Evolutionary conservation across 1,140 invertebrate genomes (phyloP), one percentile per base, ranked within the genome.

Genomic region (Chionoecetes opilio): DNA sequence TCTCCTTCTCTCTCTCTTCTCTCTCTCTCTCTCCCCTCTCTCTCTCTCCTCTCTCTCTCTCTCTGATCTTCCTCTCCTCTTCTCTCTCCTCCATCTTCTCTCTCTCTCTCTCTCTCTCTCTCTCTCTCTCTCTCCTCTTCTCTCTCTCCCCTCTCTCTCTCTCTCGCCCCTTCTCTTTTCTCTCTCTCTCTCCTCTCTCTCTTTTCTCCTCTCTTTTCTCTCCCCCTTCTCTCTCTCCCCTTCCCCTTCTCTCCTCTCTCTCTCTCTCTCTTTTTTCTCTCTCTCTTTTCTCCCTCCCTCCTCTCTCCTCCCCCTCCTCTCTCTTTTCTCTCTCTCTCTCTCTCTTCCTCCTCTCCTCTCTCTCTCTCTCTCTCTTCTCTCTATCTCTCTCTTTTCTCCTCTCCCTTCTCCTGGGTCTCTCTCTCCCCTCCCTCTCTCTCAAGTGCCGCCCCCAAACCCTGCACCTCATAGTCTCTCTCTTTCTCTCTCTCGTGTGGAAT

Each of bases 341-440:
- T 21, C 32, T 32, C 11, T 29, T 31, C 6, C 41, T 34, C 38
- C 35, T 82, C 32, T 63, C 35, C 63, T 75, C 63, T 75, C 63
- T 75, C 63, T 75, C 63, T 75, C 63, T n/a, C 63, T 75, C n/a
- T n/a, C 63, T 53, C 46, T 53, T 53, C 46, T 53, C 46, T 53
- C 46, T 53, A 9, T 53, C 46, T 53, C 63, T 26, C 63, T n/a
- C 63, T 75, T 26, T 75, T 26, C 21, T 26, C n/a, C 63, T 75
- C 63, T 75, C 63, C n/a, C 63, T 17, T 2, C n/a, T 0, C 63
- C 63, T 75, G 2, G 6, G 21, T 1, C 26, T 0, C 63, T 75
- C 11, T n/a, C 85, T 87, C 26, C n/a, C 2, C 3, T 38, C 37
- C 1, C 5, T 75, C 21, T 75, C 63, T n/a, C 1, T n/a, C 63